Conservation (phyloP, 2,113 vertebrate genomes). For the Morone saxatilis region DNA sequence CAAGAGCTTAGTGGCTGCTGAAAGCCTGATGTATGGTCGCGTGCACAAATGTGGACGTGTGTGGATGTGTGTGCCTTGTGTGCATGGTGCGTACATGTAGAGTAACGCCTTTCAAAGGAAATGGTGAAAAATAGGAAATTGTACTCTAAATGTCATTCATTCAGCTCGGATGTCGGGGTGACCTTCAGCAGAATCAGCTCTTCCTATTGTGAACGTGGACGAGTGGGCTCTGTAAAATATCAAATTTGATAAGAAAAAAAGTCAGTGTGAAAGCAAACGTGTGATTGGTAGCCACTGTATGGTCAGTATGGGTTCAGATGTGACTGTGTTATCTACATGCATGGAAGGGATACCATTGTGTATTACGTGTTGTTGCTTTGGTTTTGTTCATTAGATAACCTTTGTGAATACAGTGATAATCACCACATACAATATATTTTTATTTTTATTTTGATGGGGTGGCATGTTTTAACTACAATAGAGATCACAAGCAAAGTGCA, state of each 20-base stretch:
- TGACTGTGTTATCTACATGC: constrained; percentile 23
- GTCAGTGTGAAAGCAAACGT: constrained; percentile 53
- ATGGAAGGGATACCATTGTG: constrained; percentile 12
- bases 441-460: background rate
- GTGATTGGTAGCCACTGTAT: constrained; percentile 34
- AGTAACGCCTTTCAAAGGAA: constrained; percentile 77
- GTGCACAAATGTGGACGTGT: background rate
- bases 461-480: background rate
- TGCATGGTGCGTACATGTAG: constrained; percentile 38
- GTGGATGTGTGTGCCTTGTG: background rate
- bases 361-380: constrained; percentile 16
- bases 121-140: constrained; percentile 82
- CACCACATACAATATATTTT: background rate
- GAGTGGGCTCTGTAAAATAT: constrained; percentile 81
- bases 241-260: constrained; percentile 83
- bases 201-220: constrained; percentile 80
- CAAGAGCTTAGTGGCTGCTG: constrained; percentile 50
- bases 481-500: background rate
- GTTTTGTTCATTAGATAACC: constrained; percentile 31
- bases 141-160: constrained; percentile 89
- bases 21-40: constrained; percentile 37
- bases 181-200: constrained; percentile 85
- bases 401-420: constrained; percentile 9
- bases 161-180: constrained; percentile 82
- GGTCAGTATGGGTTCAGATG: constrained; percentile 41